phyloP scores from a whole-genome alignment of 2,888 invertebrate species.

The Xylota segnis region DNA sequence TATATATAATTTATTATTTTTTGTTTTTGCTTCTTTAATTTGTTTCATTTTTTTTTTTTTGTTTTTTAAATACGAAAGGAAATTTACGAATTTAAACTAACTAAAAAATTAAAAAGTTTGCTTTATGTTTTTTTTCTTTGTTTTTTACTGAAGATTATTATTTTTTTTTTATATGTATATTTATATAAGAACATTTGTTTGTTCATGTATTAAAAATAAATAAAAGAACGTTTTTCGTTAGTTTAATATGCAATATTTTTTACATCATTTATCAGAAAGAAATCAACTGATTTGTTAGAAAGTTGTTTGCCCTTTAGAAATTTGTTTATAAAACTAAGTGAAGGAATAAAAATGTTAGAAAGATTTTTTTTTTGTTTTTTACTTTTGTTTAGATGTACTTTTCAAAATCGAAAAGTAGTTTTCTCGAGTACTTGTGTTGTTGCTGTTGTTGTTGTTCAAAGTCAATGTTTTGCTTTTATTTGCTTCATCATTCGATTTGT shows the following conservation, averaged over 20 bases:
- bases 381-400: constrained; percentile 27
- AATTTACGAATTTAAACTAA: constrained; percentile 67
- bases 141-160: constrained; percentile 44
- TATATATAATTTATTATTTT: constrained; percentile 12
- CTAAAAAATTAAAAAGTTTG: constrained; percentile 49
- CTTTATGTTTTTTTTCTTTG: constrained; percentile 23
- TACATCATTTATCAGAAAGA: constrained; percentile 32
- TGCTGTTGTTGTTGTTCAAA: constrained; percentile 42
- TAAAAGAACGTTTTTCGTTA: constrained; percentile 55
- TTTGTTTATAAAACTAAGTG: constrained; percentile 43
- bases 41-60: not conserved
- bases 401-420: constrained; percentile 57
- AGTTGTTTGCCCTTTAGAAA: constrained; percentile 54
- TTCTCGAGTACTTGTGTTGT: constrained; percentile 31
- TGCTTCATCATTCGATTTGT: constrained; percentile 29
- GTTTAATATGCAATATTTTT: constrained; percentile 37
- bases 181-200: constrained; percentile 42
- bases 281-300: constrained; percentile 34
- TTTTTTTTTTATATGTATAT: constrained; percentile 35
- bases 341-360: constrained; percentile 50
- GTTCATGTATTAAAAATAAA: constrained; percentile 64
- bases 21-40: constrained; percentile 20
- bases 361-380: constrained; percentile 15
- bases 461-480: constrained; percentile 16
- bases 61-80: constrained; percentile 42